Conservation (phyloP, 1,140 invertebrate genomes). For the Drosophila triauraria region DNA sequence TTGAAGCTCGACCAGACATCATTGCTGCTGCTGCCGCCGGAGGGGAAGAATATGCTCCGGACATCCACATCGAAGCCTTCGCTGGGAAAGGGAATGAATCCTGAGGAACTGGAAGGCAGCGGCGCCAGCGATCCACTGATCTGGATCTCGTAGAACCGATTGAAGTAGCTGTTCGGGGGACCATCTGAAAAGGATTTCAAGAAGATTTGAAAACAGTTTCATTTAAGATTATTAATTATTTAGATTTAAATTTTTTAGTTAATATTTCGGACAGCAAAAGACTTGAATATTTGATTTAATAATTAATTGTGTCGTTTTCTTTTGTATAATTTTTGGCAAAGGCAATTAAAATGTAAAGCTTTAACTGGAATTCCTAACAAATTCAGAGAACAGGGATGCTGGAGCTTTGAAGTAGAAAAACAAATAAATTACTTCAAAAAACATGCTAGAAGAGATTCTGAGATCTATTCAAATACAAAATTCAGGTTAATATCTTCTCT, state of each 20-base stretch:
- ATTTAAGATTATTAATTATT: too few species aligned
- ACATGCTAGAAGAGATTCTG: not conserved
- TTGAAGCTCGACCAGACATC: slow-evolving; percentile 7
- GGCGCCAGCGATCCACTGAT: not conserved
- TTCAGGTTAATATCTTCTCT: not conserved
- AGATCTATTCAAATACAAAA: not conserved
- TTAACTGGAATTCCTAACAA: too few species aligned
- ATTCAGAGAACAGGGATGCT: too few species aligned
- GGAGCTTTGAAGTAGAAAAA: not conserved
- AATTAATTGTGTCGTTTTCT: not conserved
- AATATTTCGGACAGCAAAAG: not conserved
- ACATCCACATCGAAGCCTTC: slow-evolving; percentile 21
- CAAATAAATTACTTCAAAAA: not conserved
- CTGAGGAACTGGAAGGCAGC: not conserved
- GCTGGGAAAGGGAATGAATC: slow-evolving; percentile 5
- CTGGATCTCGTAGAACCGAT: slow-evolving; percentile 51
- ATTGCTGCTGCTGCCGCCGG: not conserved
- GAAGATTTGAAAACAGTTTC: not conserved
- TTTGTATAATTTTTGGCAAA: not conserved
- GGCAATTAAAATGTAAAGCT: too few species aligned
- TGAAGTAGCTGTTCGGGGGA: slow-evolving; percentile 38
- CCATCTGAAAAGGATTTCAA: slow-evolving; percentile 33
- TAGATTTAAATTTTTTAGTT: not conserved
- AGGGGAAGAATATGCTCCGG: slow-evolving; percentile 21
- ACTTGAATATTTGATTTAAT: not conserved